Base-by-base conservation (phyloP, 1,140 invertebrate species). In the Cryptotermes secundus region DNA sequence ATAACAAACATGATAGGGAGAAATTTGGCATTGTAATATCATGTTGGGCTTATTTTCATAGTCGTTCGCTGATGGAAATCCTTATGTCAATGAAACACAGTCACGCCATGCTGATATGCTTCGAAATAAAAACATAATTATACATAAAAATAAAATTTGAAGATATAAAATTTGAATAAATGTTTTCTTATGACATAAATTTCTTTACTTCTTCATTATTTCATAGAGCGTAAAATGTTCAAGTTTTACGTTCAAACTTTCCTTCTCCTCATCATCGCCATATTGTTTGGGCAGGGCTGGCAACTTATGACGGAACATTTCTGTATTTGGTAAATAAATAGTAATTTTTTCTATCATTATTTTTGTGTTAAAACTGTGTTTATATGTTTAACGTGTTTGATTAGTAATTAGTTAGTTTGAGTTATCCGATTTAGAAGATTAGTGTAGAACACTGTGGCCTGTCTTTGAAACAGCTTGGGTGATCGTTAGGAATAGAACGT, bases 271-370 rank as follows among this genome's bases (percentile, higher is more conserved):
- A 31, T 84, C 35, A 79, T 84, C 84, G 80, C 84, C 84, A 85
- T 85, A 53, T 82, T 82, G 84, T 82, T 85, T 85, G 80, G 81
- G n/a, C 84, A 85, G 84, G 80, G 84, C 84, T 85, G 84, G 84
- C 84, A 85, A 85, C 84, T 82, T 85, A 82, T 83, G 49, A 36
- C 82, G 59, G 81, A 85, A 38, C 81, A 82, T 82, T 53, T 82
- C 45, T 82, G 81, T 42, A 38, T 82, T 82, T 82, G 81, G 59
- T 72, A 72, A 72, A 72, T 72, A 72, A 72, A 14, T 72, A 72
- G 59, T 72, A 31, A 72, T 16, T 72, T 72, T 72, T 72, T n/a
- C 59, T 72, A 16, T n/a, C 6, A 14, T 72, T 72, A 72, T 72
- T 72, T 72, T 3, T 72, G 26, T 6, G 26, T 26, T 72, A 72